Base-by-base conservation (phyloP, 2,113 vertebrate genomes). In the Dendrocopos noguchii region DNA sequence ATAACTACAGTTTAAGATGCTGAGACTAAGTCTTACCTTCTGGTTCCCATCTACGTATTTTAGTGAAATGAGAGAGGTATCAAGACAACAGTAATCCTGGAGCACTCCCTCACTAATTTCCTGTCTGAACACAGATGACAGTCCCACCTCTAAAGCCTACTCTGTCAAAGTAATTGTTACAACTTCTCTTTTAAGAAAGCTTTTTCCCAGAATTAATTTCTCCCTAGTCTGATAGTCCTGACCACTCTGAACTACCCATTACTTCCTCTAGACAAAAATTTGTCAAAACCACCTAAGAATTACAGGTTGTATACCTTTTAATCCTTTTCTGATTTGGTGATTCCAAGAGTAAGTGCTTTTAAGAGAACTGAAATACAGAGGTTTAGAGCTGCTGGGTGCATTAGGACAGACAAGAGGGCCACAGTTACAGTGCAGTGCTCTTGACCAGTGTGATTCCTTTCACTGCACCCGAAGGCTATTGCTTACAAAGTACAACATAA, bases 131-230 rank as follows among this genome's bases (percentile, higher is more conserved):
- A 25, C 22, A 44, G 52, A 76, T 72, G 59, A 74, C 57, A 34
- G 29, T 75, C 82, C 72, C 53, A 84, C 18, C 31, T 71, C 61
- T 29, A 61, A 87, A 84, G n/a, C 55, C 63, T 28, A 7, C 47
- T 85, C 76, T 78, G 68, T 59, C 79, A 94, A 90, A 80, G 53
- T 82, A 87, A 75, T 80, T 91, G 65, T 80, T 86, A 42, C 17
- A 82, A 91, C 78, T 89, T 84, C 44, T 85, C 81, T 96, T 97
- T 97, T 94, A 96, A 92, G 87, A 96, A 89, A 94, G 84, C 84
- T 95, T 90, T 90, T 84, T 47, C 80, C 71, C 92, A 80, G 88
- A 84, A 96, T 94, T 97, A 95, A 94, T 95, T 96, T 97, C 85
- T 95, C 74, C 74, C 82, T 95, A 85, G 80, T 84, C 64, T 96